Conservation (phyloP, 2,797 vertebrate genomes). For the Sebastiscus tertius region DNA sequence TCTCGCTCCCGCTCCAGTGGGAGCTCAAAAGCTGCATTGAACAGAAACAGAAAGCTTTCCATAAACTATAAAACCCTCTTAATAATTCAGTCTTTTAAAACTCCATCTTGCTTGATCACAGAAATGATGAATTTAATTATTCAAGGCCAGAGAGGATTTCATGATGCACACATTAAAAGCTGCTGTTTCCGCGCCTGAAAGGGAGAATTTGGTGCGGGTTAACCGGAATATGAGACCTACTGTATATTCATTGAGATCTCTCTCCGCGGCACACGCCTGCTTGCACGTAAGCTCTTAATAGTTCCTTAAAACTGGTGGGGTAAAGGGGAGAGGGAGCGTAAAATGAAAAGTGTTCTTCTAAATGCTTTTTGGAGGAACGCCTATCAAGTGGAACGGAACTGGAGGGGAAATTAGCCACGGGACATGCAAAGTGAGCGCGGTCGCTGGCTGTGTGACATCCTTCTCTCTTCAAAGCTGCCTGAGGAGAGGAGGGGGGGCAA, state of each 20-base stretch:
- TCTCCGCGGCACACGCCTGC: conserved; percentile 18
- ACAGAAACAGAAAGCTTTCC: conserved; percentile 24
- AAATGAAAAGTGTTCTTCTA: conserved; percentile 71
- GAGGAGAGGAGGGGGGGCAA: not conserved
- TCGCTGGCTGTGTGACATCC: conserved; percentile 58
- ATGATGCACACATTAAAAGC: conserved; percentile 51
- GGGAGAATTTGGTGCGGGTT: conserved; percentile 19
- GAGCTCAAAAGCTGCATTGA: conserved; percentile 23
- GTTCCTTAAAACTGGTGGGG: conserved; percentile 66
- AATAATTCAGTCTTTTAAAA: conserved; percentile 62
- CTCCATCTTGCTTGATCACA: conserved; percentile 36
- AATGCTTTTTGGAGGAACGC: conserved; percentile 70
- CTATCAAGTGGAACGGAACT: conserved; percentile 73
- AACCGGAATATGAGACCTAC: conserved; percentile 25
- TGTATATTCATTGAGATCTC: conserved; percentile 64
- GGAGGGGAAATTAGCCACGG: conserved; percentile 70
- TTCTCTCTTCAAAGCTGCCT: conserved; percentile 54
- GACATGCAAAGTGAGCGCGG: conserved; percentile 64
- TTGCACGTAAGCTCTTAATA: conserved; percentile 69
- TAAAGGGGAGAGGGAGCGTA: conserved; percentile 58
- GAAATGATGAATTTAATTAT: conserved; percentile 59
- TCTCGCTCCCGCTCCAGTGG: not conserved
- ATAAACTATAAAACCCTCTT: conserved; percentile 41
- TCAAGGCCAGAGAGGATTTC: conserved; percentile 41
- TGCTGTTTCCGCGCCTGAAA: conserved; percentile 23